A percentile compares a stretch with the other conserved stretches of the same genome.
Evolutionary conservation across 1,140 invertebrate species (phyloP).

Genomic region (Drosophila kepulauana): DNA sequence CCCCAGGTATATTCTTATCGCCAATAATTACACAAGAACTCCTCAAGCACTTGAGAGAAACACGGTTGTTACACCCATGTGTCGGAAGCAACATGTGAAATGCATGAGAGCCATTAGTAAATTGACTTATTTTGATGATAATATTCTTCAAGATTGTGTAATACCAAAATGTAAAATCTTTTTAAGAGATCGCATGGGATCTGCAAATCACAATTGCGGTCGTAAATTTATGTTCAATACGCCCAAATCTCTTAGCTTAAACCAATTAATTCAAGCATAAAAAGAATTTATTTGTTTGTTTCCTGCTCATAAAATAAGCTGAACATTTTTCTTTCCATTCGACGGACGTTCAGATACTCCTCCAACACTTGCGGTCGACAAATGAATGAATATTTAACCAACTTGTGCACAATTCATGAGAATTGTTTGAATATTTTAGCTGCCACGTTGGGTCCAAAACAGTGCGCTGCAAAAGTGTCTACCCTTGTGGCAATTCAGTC

Average conservation of each 20-base stretch:
- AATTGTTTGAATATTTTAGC: conserved; percentile 62
- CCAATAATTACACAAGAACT: conserved; percentile 20
- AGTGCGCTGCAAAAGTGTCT: conserved; percentile 7
- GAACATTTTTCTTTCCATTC: conserved; percentile 37
- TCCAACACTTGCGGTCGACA: conserved; percentile 57
- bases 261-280: no score
- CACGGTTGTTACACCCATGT: conserved; percentile 13
- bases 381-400: conserved; percentile 79
- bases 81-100: conserved; percentile 19
- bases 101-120: conserved; percentile 32
- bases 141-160: background rate
- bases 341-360: conserved; percentile 1
- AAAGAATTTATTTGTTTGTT: no score
- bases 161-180: background rate
- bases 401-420: conserved; percentile 67
- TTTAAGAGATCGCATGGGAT: no score
- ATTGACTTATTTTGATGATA: conserved; percentile 21
- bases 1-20: conserved; percentile 13
- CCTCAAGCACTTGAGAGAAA: conserved; percentile 34
- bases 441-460: conserved; percentile 30
- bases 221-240: no score
- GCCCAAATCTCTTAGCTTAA: no score
- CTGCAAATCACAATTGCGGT: no score
- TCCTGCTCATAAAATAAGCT: background rate
- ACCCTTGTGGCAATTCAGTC: conserved; percentile 3